Conservation (phyloP, 2,888 invertebrate species). For the Himalopsyche kuldschensis region DNA sequence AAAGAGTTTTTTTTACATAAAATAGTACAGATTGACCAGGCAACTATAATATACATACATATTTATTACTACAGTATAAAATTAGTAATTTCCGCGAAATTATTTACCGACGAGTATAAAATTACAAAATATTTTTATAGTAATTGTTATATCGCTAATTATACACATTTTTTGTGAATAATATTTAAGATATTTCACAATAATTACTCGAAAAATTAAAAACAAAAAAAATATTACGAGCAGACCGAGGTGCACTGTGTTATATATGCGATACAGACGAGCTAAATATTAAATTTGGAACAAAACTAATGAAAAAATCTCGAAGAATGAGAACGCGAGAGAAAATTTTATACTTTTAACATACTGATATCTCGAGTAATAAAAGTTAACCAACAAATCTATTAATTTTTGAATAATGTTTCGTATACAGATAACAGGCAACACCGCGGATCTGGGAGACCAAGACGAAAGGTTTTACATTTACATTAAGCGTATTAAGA, state of each 20-base stretch:
- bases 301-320: too few species aligned
- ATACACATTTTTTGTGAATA: neutral
- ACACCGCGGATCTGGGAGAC: neutral
- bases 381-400: too few species aligned
- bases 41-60: neutral
- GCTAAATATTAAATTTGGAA: too few species aligned
- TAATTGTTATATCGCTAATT: neutral
- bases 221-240: neutral
- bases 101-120: neutral
- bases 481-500: conserved; percentile 2
- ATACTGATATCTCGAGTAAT: too few species aligned
- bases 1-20: neutral
- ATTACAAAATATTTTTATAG: neutral
- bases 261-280: neutral
- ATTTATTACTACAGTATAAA: neutral
- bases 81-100: neutral
- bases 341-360: too few species aligned
- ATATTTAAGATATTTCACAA: neutral
- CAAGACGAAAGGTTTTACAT: neutral
- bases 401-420: neutral
- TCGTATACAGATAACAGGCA: neutral
- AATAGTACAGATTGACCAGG: neutral
- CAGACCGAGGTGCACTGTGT: neutral
- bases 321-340: too few species aligned
- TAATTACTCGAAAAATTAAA: neutral